Evolutionary conservation across 2,888 invertebrate genomes (phyloP), one percentile per base, ranked within the genome.

Genomic region (Ceriagrion tenellum): DNA sequence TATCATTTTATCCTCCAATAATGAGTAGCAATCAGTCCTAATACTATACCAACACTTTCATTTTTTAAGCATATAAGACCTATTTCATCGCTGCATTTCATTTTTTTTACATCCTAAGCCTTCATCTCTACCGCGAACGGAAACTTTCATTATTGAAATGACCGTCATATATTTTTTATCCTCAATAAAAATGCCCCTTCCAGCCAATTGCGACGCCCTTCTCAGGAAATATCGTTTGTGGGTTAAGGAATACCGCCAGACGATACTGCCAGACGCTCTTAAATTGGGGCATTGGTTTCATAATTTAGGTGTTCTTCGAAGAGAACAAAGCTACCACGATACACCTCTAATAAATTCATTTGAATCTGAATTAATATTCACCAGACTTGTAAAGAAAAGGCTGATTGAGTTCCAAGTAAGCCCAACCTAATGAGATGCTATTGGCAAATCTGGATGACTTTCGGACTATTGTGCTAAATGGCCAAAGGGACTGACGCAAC

Each of bases 101-200:
- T 13, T 12, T 8, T 81, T 81, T 30, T 35, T 81, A 18, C 30
- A 35, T 81, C 13, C 81, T 26, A 81, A 4, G 8, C 26, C n/a
- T 35, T 81, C 26, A 35, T 35, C 26, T 35, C 81, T 30, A 81
- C 81, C 35, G 10, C 0, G 81, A 81, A 35, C 35, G 81, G 81
- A 81, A 81, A 35, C 81, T 8, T n/a, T 35, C 30, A 81, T 81
- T 81, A 81, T 1, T 81, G 81, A 35, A 81, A 81, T 35, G 81
- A 35, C 81, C 81, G 35, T 81, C 30, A 81, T 81, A 81, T 81
- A 81, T 35, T 35, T 81, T 81, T 30, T 20, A 69, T 35, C 35
- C 81, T 18, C 35, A 81, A 81, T 81, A 81, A 81, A 81, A 81
- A 81, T 81, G 81, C 81, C 30, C 16, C 30, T 81, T 81, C 81